A percentile compares a stretch with the other conserved stretches of the same genome.
phyloP scores from a whole-genome alignment of 2,888 invertebrate species.

The Netelia virgata region DNA sequence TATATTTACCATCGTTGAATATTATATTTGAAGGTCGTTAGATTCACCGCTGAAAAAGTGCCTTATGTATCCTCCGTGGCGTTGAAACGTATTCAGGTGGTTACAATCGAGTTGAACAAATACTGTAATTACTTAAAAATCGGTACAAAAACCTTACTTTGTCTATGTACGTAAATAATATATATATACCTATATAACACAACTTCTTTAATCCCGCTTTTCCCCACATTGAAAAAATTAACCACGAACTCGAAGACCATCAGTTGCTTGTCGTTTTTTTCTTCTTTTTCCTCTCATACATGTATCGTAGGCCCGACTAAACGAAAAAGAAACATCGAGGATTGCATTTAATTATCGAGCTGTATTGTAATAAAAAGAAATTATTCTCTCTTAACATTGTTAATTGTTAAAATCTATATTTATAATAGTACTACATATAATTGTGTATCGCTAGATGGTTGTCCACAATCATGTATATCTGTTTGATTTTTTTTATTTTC shows the following conservation, averaged over 20 bases:
- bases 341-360: constrained; percentile 74
- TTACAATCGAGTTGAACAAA: constrained; percentile 29
- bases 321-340: constrained; percentile 66
- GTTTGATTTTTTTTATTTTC: constrained; percentile 71
- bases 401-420: constrained; percentile 72
- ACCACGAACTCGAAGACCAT: constrained; percentile 22
- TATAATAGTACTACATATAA: constrained; percentile 46
- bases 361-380: constrained; percentile 42
- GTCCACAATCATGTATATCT: constrained; percentile 62
- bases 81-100: neutral
- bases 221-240: constrained; percentile 39
- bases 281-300: constrained; percentile 9
- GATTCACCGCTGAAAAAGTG: constrained; percentile 49
- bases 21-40: constrained; percentile 10
- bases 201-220: constrained; percentile 29
- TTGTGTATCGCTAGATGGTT: constrained; percentile 27
- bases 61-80: constrained; percentile 41
- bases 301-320: neutral
- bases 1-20: neutral
- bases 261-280: constrained; percentile 21
- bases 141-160: constrained; percentile 61
- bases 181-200: constrained; percentile 30
- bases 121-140: constrained; percentile 44
- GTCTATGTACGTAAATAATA: constrained; percentile 50
- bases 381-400: constrained; percentile 70